Evolutionary conservation across 92 coral and sea anemone species (phyloP), one percentile per base, ranked within the genome.

Genomic region (Paragorgia papillata): DNA sequence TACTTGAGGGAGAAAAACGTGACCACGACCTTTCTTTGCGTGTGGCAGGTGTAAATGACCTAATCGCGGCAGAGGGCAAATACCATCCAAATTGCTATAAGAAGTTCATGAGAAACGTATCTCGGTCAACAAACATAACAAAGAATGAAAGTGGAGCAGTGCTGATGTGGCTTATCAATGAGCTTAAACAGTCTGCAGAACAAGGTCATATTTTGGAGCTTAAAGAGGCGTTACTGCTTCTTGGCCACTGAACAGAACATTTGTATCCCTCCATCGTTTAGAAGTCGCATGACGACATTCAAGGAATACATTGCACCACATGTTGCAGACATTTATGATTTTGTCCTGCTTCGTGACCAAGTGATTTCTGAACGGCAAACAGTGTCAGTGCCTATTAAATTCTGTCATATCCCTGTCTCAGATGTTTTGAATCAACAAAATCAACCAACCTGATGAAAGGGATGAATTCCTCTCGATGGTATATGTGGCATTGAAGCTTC

Each of bases 401-500:
- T 62, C 33, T 20, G 25, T 1, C 75, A 77, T 62, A 62, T 62
- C 54, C 60, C 82, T 24, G 82, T 78, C 17, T 40, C 62, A 29
- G 22, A 62, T n/a, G n/a, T n/a, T n/a, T n/a, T n/a, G n/a, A 78
- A 3, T 46, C 20, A n/a, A 43, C 2, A 21, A 40, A 25, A 17
- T 6, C 14, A 19, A 64, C 20, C 3, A 50, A 28, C 33, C 68
- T 60, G 29, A 78, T 68, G 83, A 76, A 30, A 59, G 50, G 48
- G 79, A 53, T 28, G 79, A 26, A 33, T 84, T 84, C 48, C 79
- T 84, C 14, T 84, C 88, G 18, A 34, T 84, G 33, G 80, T 79
- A 21, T 84, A 84, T 33, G 80, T 79, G 2, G 84, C 88, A 61
- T 27, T 84, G 57, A 79, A 69, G 57, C 44, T 84, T 43, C 80